Conservation (phyloP, 1,140 invertebrate species). For the Neodiprion pinetum region DNA sequence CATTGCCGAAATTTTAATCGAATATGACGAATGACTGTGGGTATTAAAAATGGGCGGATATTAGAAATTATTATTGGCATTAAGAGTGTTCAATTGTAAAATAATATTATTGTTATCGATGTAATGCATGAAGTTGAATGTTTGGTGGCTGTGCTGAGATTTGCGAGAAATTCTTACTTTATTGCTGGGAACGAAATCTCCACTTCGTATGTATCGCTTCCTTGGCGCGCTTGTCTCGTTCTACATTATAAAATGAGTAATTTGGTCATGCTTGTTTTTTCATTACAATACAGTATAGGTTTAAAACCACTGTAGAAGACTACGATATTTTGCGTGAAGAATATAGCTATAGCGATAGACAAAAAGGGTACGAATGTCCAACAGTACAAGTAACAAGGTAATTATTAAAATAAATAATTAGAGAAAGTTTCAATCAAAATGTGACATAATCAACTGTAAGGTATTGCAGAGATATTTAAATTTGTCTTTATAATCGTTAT, state of each 20-base stretch:
- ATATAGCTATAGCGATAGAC: slow-evolving; percentile 1
- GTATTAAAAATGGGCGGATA: background rate
- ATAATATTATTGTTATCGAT: background rate
- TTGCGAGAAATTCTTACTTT: slow-evolving; percentile 76
- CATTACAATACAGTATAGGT: background rate
- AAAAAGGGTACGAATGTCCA: background rate
- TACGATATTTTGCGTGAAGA: slow-evolving; percentile 22
- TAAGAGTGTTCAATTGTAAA: background rate
- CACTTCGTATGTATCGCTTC: slow-evolving; percentile 84
- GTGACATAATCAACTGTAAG: slow-evolving; percentile 23
- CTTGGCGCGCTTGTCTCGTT: slow-evolving; percentile 62
- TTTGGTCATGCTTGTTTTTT: slow-evolving; percentile 40
- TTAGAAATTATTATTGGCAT: background rate
- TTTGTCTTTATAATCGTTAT: background rate
- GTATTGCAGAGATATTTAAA: slow-evolving; percentile 13
- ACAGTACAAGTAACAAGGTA: no score
- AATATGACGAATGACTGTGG: background rate
- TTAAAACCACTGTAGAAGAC: background rate
- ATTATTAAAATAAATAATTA: background rate
- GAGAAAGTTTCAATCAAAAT: slow-evolving; percentile 32
- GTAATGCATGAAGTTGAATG: background rate
- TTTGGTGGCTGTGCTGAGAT: slow-evolving; percentile 1
- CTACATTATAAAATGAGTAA: slow-evolving; percentile 54
- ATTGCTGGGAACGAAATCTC: slow-evolving; percentile 90
- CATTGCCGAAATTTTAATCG: background rate